phyloP scores from a whole-genome alignment of 2,797 vertebrate genomes.

The Typhlichthys subterraneus region DNA sequence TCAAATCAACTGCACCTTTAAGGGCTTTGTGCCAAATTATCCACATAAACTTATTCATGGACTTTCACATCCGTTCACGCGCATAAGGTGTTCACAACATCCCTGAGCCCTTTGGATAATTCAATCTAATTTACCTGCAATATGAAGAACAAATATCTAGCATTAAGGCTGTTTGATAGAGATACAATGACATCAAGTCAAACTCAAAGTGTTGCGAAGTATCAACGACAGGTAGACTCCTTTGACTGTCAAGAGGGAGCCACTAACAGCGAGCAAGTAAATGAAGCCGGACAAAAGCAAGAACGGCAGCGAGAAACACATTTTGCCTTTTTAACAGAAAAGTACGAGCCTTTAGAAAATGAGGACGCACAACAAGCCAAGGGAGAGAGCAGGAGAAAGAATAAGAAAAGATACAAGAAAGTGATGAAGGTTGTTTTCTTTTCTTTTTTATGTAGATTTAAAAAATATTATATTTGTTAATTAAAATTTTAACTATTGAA shows the following conservation, averaged over 20 bases:
- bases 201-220: slow-evolving; percentile 29
- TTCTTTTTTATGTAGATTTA: neutral
- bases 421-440: slow-evolving; percentile 82
- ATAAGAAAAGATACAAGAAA: slow-evolving; percentile 81
- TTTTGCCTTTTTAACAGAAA: slow-evolving; percentile 74
- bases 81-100: slow-evolving; percentile 59
- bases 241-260: slow-evolving; percentile 26
- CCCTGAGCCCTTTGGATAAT: slow-evolving; percentile 37
- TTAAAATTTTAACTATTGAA: neutral
- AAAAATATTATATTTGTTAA: neutral
- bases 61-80: slow-evolving; percentile 62
- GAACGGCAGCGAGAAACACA: slow-evolving; percentile 58
- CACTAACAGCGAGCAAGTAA: neutral
- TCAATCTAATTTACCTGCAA: slow-evolving; percentile 5
- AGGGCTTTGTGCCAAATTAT: slow-evolving; percentile 54
- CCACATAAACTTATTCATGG: slow-evolving; percentile 35
- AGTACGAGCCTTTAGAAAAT: slow-evolving; percentile 73
- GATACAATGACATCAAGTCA: slow-evolving; percentile 14
- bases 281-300: slow-evolving; percentile 4
- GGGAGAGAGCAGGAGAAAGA: slow-evolving; percentile 69
- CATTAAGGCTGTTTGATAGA: slow-evolving; percentile 46
- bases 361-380: slow-evolving; percentile 35
- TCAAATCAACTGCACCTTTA: slow-evolving; percentile 54
- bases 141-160: slow-evolving; percentile 60
- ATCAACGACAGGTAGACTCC: slow-evolving; percentile 57